Conservation (phyloP, 2,888 invertebrate genomes). For the Melipona bicolor region DNA sequence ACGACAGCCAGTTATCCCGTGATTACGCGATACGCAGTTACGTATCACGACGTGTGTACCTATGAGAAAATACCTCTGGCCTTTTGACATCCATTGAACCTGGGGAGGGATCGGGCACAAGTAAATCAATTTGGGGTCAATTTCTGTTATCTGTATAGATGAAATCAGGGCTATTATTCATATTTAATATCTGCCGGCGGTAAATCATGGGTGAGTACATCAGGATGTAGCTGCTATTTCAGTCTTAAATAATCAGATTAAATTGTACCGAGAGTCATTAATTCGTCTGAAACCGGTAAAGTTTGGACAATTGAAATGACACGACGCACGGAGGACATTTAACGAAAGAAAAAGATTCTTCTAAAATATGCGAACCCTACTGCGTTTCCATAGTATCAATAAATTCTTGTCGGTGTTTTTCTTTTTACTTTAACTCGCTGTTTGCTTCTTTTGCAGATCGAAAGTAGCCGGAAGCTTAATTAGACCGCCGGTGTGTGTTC, state of each 20-base stretch:
- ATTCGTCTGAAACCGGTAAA: too few relatives aligned
- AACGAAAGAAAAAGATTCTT: too few relatives aligned
- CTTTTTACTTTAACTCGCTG: too few relatives aligned
- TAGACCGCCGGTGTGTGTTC: background rate
- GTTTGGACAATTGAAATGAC: background rate
- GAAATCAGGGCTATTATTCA: background rate
- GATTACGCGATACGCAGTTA: slow-evolving; percentile 78
- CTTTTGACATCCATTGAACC: slow-evolving; percentile 42
- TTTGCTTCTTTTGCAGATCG: background rate
- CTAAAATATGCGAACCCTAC: background rate
- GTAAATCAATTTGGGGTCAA: slow-evolving; percentile 16
- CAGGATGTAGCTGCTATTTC: too few relatives aligned
- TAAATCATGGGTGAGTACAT: background rate
- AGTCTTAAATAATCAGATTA: background rate
- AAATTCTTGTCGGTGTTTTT: background rate
- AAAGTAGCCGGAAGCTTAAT: background rate
- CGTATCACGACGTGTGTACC: slow-evolving; percentile 47
- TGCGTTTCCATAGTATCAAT: background rate
- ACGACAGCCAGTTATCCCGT: slow-evolving; percentile 78
- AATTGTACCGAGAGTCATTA: background rate
- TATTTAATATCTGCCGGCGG: background rate
- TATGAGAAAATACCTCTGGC: slow-evolving; percentile 44
- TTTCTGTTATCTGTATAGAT: background rate
- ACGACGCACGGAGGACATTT: background rate
- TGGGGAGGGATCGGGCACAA: background rate